Conservation (phyloP, 2,113 vertebrate genomes). For the Acanthisitta chloris region DNA sequence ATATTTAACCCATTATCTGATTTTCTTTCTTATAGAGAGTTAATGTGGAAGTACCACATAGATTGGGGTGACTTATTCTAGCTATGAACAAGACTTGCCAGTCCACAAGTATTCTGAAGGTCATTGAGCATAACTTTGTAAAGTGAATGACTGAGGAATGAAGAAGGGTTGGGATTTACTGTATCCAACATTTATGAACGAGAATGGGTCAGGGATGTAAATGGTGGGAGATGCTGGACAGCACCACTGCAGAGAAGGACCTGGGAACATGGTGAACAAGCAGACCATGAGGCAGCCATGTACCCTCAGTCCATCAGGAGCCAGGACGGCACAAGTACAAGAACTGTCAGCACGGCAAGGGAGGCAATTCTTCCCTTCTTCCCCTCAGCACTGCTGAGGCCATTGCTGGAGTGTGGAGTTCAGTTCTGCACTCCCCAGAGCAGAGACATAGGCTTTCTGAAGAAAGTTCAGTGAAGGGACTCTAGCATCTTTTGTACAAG, state of each 20-base stretch:
- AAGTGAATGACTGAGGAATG: background rate
- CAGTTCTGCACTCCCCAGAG: background rate
- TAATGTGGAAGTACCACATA: background rate
- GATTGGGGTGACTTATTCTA: background rate
- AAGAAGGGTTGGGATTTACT: background rate
- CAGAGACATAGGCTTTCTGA: background rate
- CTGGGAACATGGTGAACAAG: background rate
- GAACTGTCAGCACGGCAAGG: background rate
- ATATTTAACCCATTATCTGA: background rate
- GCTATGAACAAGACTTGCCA: background rate
- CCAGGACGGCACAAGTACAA: accelerated
- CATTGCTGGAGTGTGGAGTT: background rate
- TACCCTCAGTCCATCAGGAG: background rate
- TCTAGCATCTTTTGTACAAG: background rate
- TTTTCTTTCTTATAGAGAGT: background rate
- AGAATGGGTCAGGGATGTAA: background rate
- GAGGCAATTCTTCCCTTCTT: accelerated
- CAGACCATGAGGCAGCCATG: background rate
- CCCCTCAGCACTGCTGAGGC: background rate
- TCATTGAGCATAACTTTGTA: background rate
- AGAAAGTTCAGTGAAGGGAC: background rate
- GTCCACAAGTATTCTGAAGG: background rate
- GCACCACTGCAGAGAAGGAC: background rate
- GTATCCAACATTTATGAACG: background rate
- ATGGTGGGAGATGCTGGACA: background rate